Conservation (phyloP, 1,140 invertebrate genomes). For the Drosophila bifasciata region DNA sequence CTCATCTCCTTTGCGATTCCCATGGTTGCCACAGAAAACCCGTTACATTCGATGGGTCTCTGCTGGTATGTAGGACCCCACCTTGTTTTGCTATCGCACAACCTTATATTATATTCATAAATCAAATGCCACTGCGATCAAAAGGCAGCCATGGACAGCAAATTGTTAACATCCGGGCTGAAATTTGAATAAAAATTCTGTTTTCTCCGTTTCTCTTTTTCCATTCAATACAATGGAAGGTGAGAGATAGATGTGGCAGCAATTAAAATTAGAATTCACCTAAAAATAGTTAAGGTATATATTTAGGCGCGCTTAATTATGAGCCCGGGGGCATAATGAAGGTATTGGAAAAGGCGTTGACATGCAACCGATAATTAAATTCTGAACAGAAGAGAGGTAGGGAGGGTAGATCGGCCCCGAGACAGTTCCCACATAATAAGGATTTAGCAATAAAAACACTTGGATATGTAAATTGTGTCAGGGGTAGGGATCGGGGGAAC, state of each 20-base stretch:
- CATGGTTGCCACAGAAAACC: conserved; percentile 9
- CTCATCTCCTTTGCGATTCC: too few relatives aligned
- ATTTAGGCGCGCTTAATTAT: conserved; percentile 79
- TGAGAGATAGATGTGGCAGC: conserved; percentile 42
- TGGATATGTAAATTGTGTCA: conserved; percentile 66
- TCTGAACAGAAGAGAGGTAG: conserved; percentile 29
- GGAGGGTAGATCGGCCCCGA: conserved; percentile 24
- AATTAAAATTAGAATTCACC: conserved; percentile 68
- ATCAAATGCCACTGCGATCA: conserved; percentile 62
- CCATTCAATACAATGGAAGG: conserved; percentile 51
- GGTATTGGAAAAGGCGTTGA: conserved; percentile 76
- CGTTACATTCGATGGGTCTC: conserved; percentile 18
- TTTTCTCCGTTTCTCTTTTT: conserved; percentile 24
- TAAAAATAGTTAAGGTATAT: conserved; percentile 32
- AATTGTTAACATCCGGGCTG: conserved; percentile 78
- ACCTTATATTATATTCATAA: conserved; percentile 59
- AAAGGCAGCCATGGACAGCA: conserved; percentile 66
- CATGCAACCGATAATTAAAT: conserved; percentile 80
- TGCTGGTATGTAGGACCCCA: conserved; percentile 4
- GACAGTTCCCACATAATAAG: conserved; percentile 75
- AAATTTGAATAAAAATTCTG: conserved; percentile 72
- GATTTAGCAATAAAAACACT: conserved; percentile 77
- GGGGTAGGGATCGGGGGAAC: background rate
- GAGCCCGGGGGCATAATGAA: conserved; percentile 59
- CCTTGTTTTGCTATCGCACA: conserved; percentile 16